Percentiles rank a stretch among this genome's conserved stretches.
These are phyloP conservation scores for Trichopria drosophilae DNA, from an alignment of 2,888 invertebrate genomes.

Conservation along the genomic window DNA sequence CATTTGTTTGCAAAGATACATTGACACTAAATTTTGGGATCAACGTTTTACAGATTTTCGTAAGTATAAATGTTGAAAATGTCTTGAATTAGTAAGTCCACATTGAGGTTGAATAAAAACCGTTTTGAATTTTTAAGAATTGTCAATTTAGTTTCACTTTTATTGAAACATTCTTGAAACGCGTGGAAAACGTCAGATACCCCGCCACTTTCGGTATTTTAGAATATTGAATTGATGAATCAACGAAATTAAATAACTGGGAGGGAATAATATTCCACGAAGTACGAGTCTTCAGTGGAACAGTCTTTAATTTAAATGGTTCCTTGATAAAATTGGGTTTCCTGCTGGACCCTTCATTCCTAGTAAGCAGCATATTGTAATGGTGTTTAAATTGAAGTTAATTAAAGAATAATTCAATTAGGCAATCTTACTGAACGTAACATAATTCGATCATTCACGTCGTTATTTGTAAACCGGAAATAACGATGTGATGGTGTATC, in stretches of 20 bases:
- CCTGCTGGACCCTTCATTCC: too few relatives aligned
- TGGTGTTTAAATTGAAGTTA: too few relatives aligned
- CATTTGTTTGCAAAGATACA: too few relatives aligned
- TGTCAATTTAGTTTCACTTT: constrained; percentile 3
- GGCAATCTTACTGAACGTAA: too few relatives aligned
- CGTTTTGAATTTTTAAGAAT: neutral
- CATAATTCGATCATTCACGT: too few relatives aligned
- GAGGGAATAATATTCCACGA: neutral
- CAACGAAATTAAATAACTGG: neutral
- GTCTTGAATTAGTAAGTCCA: neutral
- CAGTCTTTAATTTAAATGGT: constrained; percentile 5
- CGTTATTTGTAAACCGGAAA: too few relatives aligned
- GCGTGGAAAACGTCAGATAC: neutral
- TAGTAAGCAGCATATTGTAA: too few relatives aligned
- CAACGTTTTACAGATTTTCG: neutral
- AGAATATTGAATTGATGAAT: neutral
- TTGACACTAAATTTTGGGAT: too few relatives aligned
- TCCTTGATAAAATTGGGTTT: too few relatives aligned
- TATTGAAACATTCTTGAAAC: constrained; percentile 3
- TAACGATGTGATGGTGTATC: too few relatives aligned
- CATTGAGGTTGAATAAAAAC: neutral
- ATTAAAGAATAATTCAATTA: too few relatives aligned
- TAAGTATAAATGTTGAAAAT: neutral
- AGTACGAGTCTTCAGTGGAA: neutral
- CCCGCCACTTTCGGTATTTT: neutral